A percentile compares a stretch with the other conserved stretches of the same genome.
These are phyloP conservation scores for Julus scandinavius DNA, from an alignment of 2,888 invertebrate genomes.

Conservation along the genomic window DNA sequence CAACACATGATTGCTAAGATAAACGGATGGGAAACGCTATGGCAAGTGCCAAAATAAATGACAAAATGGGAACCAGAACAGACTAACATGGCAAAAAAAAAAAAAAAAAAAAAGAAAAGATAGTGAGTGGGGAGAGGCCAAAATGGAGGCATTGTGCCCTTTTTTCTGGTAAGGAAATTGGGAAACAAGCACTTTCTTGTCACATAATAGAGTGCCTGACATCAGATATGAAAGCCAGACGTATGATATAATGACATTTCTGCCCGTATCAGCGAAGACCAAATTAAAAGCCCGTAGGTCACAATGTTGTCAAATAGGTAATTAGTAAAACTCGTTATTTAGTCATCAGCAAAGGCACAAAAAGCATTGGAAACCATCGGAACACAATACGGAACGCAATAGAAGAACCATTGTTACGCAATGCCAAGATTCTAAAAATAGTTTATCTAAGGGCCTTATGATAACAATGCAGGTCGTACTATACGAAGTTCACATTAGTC, in stretches of 20 bases:
- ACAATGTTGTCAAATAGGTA: constrained; percentile 3
- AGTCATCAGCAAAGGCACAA: background rate
- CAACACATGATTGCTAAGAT: constrained; percentile 39
- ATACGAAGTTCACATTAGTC: background rate
- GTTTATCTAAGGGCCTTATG: background rate
- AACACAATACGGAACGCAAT: background rate
- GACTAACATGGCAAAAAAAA: background rate
- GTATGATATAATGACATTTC: background rate
- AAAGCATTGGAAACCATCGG: background rate
- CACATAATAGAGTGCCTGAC: constrained; percentile 45
- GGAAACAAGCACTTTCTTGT: background rate
- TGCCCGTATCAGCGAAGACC: constrained; percentile 4
- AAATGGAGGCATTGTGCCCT: background rate
- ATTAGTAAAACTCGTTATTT: constrained; percentile 24
- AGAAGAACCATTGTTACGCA: background rate
- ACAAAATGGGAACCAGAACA: background rate
- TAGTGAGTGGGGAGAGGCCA: background rate
- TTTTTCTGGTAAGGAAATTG: constrained; percentile 32
- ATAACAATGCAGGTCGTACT: background rate
- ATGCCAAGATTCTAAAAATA: background rate
- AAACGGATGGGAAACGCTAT: background rate
- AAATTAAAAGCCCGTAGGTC: constrained; percentile 35
- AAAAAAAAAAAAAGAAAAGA: constrained; percentile 20
- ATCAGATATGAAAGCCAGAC: background rate
- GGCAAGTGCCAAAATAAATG: constrained; percentile 26